Evolutionary conservation across 1,140 invertebrate genomes (phyloP).

Genomic region (Zaprionus capensis): DNA sequence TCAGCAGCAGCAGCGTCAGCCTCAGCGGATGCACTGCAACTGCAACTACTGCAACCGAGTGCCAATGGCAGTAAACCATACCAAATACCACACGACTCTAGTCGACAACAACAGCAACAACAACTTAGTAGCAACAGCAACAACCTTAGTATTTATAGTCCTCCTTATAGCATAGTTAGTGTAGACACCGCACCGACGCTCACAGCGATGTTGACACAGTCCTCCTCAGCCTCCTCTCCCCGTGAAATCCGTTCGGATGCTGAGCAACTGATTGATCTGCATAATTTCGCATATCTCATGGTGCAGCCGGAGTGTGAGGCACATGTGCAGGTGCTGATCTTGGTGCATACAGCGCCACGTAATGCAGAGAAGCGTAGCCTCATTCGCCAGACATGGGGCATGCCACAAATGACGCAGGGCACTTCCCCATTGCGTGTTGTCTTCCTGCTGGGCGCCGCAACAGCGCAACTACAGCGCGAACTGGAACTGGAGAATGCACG

Average conservation of each 20-base stretch:
- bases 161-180: slow-evolving; percentile 61
- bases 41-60: slow-evolving; percentile 31
- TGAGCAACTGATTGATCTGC: slow-evolving; percentile 86
- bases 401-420: slow-evolving; percentile 37
- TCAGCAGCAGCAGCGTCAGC: slow-evolving; percentile 1
- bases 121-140: slow-evolving; percentile 36
- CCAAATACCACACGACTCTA: slow-evolving; percentile 74
- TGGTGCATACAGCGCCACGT: slow-evolving; percentile 89
- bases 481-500: slow-evolving; percentile 87
- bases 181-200: slow-evolving; percentile 41
- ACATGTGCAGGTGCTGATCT: slow-evolving; percentile 85
- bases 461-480: slow-evolving; percentile 78
- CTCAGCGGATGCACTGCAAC: background rate
- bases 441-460: slow-evolving; percentile 88
- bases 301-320: slow-evolving; percentile 85
- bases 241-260: slow-evolving; percentile 62
- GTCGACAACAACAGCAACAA: slow-evolving; percentile 50
- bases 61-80: slow-evolving; percentile 64
- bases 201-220: background rate
- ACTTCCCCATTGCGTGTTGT: slow-evolving; percentile 85
- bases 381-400: slow-evolving; percentile 90
- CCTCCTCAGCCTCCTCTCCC: background rate
- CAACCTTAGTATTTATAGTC: slow-evolving; percentile 45
- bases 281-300: slow-evolving; percentile 86
- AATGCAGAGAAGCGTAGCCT: slow-evolving; percentile 87